These are phyloP conservation scores for Osedax fenrisi DNA, from an alignment of 2,888 invertebrate species.

Conservation along the genomic window DNA sequence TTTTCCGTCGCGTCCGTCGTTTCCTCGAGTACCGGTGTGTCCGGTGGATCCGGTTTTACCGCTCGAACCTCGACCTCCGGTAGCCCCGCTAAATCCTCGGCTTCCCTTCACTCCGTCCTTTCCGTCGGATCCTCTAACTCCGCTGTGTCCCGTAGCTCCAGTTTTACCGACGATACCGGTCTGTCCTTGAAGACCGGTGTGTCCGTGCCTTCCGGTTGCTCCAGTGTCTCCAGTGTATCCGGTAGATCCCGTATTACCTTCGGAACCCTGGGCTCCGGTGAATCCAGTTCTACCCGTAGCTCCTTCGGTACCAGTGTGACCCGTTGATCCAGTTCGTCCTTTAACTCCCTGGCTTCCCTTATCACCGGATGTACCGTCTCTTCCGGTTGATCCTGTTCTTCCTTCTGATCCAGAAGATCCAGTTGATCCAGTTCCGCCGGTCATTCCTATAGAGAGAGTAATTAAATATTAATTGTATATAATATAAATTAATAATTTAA, in stretches of 20 bases:
- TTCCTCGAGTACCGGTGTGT: neutral
- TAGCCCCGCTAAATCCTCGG: neutral
- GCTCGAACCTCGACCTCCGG: neutral
- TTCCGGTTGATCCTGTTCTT: neutral
- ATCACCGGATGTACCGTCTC: neutral
- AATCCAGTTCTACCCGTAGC: neutral
- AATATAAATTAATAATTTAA: no score
- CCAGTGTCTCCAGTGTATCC: neutral
- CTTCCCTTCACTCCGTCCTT: neutral
- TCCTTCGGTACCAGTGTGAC: neutral
- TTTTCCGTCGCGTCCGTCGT: neutral
- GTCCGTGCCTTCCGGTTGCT: neutral
- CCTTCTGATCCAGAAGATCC: neutral
- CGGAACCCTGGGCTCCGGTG: neutral
- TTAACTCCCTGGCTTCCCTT: neutral
- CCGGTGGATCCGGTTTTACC: neutral
- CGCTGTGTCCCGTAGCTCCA: neutral
- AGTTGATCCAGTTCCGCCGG: neutral
- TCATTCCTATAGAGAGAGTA: neutral
- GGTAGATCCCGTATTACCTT: neutral
- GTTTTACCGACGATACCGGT: neutral
- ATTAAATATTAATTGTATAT: no score
- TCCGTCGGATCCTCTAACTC: neutral
- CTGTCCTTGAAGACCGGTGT: neutral
- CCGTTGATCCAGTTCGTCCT: neutral